Conservation (phyloP, 2,113 vertebrate species). For the Perca flavescens region DNA sequence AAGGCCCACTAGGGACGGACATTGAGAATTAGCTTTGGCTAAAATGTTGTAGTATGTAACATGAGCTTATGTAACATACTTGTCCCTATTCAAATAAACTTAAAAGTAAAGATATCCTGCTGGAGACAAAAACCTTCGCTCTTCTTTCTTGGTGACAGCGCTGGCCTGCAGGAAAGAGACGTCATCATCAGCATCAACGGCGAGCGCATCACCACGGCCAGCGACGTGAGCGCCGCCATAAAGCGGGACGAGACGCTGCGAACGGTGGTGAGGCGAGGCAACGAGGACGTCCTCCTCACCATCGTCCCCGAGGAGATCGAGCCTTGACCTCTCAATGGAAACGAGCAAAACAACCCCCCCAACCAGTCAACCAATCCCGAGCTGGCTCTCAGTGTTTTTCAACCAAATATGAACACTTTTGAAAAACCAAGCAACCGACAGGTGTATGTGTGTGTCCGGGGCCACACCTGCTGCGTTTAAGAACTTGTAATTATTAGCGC, state of each 20-base stretch:
- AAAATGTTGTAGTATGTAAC: too few relatives aligned
- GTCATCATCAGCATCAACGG: slow-evolving; percentile 99
- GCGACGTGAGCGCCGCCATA: slow-evolving; percentile 94
- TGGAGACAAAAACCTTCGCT: not conserved
- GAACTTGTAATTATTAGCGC: slow-evolving; percentile 49
- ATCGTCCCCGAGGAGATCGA: slow-evolving; percentile 93
- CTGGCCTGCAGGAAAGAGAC: slow-evolving; percentile 92
- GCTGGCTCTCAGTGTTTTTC: slow-evolving; percentile 87
- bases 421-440: slow-evolving; percentile 23
- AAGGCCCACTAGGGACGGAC: too few relatives aligned
- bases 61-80: too few relatives aligned
- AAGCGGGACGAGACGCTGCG: slow-evolving; percentile 88
- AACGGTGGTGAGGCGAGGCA: slow-evolving; percentile 92
- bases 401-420: slow-evolving; percentile 78
- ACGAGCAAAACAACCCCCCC: not conserved
- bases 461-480: slow-evolving; percentile 20
- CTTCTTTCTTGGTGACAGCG: slow-evolving; percentile 77
- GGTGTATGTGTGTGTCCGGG: slow-evolving; percentile 41
- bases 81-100: too few relatives aligned
- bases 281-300: slow-evolving; percentile 93
- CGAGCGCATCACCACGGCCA: slow-evolving; percentile 89
- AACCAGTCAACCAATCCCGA: slow-evolving; percentile 76
- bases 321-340: slow-evolving; percentile 86
- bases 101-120: not conserved
- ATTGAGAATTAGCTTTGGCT: too few relatives aligned